A percentile compares a stretch with the other conserved stretches of the same genome.
phyloP scores from a whole-genome alignment of 1,140 invertebrate species.

The Pachyrhynchus sulphureomaculatus region DNA sequence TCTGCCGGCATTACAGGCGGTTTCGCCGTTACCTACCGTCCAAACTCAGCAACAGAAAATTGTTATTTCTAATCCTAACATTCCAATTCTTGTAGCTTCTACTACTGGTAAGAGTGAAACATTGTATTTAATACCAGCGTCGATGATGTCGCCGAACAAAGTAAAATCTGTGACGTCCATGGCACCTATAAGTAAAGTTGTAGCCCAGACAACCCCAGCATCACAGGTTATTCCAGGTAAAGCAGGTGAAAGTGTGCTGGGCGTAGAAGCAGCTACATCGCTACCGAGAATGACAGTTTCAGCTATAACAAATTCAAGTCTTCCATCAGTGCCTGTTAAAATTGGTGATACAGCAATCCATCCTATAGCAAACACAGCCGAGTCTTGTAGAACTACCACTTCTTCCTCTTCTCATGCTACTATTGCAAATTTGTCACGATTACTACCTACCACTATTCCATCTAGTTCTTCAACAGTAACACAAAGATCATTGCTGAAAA shows the following conservation, averaged over 20 bases:
- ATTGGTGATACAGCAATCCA: constrained; percentile 9
- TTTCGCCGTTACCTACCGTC: not conserved
- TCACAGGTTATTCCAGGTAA: not conserved
- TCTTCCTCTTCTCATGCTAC: not conserved
- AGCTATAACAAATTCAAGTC: not conserved
- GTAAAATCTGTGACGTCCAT: constrained; percentile 9
- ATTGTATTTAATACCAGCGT: not conserved
- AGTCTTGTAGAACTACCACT: not conserved
- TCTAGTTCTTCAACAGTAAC: not conserved
- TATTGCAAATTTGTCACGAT: not conserved
- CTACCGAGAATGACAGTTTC: too few relatives aligned
- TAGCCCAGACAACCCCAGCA: constrained; percentile 5
- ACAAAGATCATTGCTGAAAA: not conserved
- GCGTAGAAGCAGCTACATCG: too few relatives aligned
- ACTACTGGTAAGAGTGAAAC: not conserved
- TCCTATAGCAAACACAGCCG: not conserved
- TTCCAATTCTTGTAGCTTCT: not conserved
- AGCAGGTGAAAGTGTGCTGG: not conserved
- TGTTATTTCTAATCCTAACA: not conserved
- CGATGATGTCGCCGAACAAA: not conserved
- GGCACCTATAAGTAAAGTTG: constrained; percentile 11
- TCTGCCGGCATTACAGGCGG: not conserved
- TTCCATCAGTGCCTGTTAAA: not conserved
- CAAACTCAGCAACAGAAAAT: not conserved
- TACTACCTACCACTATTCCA: not conserved